Percentiles rank a stretch among this genome's conserved stretches.
Conservation (phyloP, 2,888 invertebrate genomes). For the Caenorhabditis sulstoni region DNA sequence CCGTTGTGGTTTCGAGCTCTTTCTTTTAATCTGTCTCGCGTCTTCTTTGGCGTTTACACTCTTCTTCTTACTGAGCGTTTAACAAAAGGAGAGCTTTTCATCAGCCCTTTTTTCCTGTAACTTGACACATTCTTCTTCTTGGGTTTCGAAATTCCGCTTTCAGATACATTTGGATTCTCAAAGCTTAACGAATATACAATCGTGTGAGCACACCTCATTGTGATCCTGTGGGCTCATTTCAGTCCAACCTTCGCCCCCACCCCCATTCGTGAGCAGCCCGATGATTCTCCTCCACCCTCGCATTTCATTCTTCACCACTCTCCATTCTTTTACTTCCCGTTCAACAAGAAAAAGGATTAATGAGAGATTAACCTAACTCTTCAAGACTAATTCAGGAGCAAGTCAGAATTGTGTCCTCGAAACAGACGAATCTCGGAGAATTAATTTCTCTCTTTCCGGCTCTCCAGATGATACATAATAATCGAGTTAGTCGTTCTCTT, state of each 20-base stretch:
- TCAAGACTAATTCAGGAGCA: slow-evolving; percentile 38
- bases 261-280: neutral
- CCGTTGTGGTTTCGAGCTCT: too few species aligned
- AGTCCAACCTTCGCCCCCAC: slow-evolving; percentile 21
- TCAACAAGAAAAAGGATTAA: slow-evolving; percentile 43
- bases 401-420: slow-evolving; percentile 21
- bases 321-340: slow-evolving; percentile 25
- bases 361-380: slow-evolving; percentile 42
- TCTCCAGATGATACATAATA: neutral
- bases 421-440: neutral
- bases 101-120: slow-evolving; percentile 1
- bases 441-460: slow-evolving; percentile 5
- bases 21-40: too few species aligned
- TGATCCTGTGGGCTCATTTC: slow-evolving; percentile 8
- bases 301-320: slow-evolving; percentile 8
- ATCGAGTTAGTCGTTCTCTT: neutral
- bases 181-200: too few species aligned
- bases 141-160: too few species aligned
- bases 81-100: neutral
- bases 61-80: too few species aligned
- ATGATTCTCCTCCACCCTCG: slow-evolving; percentile 25
- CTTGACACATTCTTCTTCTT: slow-evolving; percentile 33
- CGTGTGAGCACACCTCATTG: neutral
- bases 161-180: too few species aligned
- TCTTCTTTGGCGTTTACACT: too few species aligned